These are phyloP conservation scores for Tonatia bakeri DNA, from an alignment of 2,113 vertebrate species.

Conservation along the genomic window DNA sequence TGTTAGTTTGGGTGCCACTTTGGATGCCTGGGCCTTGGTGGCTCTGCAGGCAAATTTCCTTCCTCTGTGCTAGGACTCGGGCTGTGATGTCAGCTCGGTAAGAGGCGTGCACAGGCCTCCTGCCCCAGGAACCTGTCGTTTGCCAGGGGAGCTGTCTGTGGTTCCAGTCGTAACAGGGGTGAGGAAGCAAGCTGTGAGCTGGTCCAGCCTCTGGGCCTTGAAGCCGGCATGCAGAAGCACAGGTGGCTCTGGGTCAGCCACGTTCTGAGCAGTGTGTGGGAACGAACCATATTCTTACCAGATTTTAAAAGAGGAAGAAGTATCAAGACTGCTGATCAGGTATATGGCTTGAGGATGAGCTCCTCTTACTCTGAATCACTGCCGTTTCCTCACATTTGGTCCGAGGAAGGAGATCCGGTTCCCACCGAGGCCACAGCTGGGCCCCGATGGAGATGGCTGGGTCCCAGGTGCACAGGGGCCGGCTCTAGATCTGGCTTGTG, in stretches of 20 bases:
- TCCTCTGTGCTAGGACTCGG: background rate
- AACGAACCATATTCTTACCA: background rate
- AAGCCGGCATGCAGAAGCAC: rapidly evolving
- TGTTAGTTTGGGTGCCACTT: background rate
- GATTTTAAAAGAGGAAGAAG: background rate
- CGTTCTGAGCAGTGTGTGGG: background rate
- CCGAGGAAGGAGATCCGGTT: rapidly evolving
- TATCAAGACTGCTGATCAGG: background rate
- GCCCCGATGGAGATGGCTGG: background rate
- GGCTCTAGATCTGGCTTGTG: rapidly evolving
- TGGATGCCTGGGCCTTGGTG: background rate
- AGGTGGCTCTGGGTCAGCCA: background rate
- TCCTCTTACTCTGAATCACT: no score
- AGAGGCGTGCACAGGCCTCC: no score
- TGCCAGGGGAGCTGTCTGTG: rapidly evolving
- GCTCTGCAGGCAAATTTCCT: background rate
- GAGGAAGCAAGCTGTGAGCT: no score
- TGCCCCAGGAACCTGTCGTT: rapidly evolving
- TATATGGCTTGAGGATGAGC: rapidly evolving
- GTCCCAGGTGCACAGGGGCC: rapidly evolving
- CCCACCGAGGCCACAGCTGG: rapidly evolving
- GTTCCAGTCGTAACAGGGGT: background rate
- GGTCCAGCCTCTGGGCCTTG: background rate
- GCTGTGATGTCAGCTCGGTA: background rate
- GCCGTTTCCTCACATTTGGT: background rate